Evolutionary conservation across 2,797 vertebrate species (phyloP).

Genomic region (Characodon lateralis): DNA sequence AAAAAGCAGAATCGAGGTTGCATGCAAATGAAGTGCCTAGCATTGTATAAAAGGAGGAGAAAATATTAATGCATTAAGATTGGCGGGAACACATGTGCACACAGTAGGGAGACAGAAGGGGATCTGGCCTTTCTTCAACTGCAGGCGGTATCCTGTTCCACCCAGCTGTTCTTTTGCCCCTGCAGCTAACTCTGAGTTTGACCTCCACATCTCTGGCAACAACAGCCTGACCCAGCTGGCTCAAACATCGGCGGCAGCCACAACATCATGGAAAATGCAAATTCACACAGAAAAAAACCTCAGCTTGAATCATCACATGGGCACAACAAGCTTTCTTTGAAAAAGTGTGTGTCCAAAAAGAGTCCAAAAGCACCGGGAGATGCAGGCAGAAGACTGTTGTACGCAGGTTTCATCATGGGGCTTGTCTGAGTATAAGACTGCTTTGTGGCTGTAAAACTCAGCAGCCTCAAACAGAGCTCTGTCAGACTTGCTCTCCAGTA

Average conservation of each 20-base stretch:
- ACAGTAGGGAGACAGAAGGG: conserved; percentile 39
- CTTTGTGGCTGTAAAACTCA: background rate
- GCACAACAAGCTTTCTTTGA: conserved; percentile 23
- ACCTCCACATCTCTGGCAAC: conserved; percentile 64
- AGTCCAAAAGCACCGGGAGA: conserved; percentile 24
- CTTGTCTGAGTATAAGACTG: background rate
- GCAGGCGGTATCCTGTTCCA: conserved; percentile 40
- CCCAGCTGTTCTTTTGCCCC: conserved; percentile 71
- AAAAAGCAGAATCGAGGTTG: conserved; percentile 36
- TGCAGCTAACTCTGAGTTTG: conserved; percentile 56
- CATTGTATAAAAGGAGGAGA: conserved; percentile 40
- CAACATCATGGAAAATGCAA: conserved; percentile 41
- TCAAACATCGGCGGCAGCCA: conserved; percentile 40
- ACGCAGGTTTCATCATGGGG: background rate
- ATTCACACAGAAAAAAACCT: conserved; percentile 46
- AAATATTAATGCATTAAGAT: conserved; percentile 43
- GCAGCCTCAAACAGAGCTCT: background rate
- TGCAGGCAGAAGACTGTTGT: background rate
- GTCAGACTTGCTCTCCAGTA: background rate
- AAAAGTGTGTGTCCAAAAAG: conserved; percentile 16
- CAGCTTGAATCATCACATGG: conserved; percentile 49
- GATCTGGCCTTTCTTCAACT: conserved; percentile 52
- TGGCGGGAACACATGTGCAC: conserved; percentile 25
- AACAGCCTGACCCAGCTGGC: conserved; percentile 68
- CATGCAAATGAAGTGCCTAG: conserved; percentile 43